Base-by-base conservation (phyloP, 2,113 vertebrate species). In the Microcebus tavaratra region DNA sequence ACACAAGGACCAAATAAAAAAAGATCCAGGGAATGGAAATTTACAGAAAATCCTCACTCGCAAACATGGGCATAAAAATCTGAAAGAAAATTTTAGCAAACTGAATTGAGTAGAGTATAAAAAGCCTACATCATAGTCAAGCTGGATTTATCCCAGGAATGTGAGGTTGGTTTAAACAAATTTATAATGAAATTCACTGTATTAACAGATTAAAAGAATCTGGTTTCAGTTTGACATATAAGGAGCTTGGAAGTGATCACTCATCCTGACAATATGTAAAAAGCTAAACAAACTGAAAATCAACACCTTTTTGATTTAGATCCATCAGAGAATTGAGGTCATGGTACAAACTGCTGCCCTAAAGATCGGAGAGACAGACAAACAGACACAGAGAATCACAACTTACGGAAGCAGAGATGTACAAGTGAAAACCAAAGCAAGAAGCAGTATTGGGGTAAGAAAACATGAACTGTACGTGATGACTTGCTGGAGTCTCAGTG, bases 231-330 rank as follows among this genome's bases (percentile, higher is more conserved):
- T 21, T 87, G 23, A 36, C 2, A 27, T 65, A 12, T 65, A 73
- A 88, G 39, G 23, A 75, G 31, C 18, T 27, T 50, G 36, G 17
- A 94, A 80, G 39, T 50, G 36, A 79, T 83, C 27, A 76, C 50
- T 88, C 31, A 27, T 42, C 23, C 27, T 86, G 72, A 76, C 1
- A 73, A 76, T 27, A 80, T 65, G 23, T 68, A 63, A 91, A 78
- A 88, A 75, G 23, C 13, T 76, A 67, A 88, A 73, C 21, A 90
- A 81, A 91, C 45, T 88, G 20, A 97, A 90, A 90, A 73, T 70
- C 72, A 93, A 45, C 10, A 90, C 25, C 20, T 70, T 10, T 90
- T 79, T 15, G 65, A 63, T 11, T 63, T 57, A n/a, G 15, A 61
- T 72, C 23, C 10, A 36, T 29, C 67, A 82, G 61, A 95, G 53